Conservation (phyloP, 2,888 invertebrate species). For the Eupithecia abbreviata region DNA sequence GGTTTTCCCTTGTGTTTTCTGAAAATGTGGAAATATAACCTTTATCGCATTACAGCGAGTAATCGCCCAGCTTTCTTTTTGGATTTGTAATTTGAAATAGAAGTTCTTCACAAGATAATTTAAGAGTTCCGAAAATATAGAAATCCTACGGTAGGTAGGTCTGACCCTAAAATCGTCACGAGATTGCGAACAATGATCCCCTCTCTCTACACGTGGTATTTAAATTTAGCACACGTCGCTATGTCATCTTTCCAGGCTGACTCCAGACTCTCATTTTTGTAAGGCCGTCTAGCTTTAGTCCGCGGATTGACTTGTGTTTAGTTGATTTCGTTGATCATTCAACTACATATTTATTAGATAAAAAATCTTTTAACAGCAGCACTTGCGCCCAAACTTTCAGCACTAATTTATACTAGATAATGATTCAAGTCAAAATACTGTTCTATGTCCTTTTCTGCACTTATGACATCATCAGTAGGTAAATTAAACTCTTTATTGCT, state of each 20-base stretch:
- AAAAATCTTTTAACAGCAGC: background rate
- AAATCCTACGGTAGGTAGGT: constrained; percentile 25
- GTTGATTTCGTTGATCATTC: background rate
- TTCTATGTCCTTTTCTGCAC: background rate
- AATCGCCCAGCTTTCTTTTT: constrained; percentile 18
- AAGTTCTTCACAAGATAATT: background rate
- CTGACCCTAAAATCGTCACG: constrained; percentile 68
- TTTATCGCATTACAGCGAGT: constrained; percentile 26
- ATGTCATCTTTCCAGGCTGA: constrained; percentile 11
- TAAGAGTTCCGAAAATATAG: background rate
- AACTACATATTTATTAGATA: background rate
- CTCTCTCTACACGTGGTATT: constrained; percentile 69
- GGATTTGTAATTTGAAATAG: background rate
- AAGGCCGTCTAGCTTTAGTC: background rate
- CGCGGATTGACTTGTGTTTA: background rate
- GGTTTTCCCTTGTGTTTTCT: constrained; percentile 33
- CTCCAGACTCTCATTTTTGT: constrained; percentile 1
- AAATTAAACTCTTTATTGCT: background rate
- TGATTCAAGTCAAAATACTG: background rate
- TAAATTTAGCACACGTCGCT: constrained; percentile 63
- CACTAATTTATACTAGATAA: background rate
- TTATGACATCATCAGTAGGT: background rate
- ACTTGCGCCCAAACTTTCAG: background rate
- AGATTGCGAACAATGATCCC: constrained; percentile 63
- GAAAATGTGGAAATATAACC: constrained; percentile 33